Base-by-base conservation (phyloP, 1,140 invertebrate genomes). In the Oreohelix idahoensis region DNA sequence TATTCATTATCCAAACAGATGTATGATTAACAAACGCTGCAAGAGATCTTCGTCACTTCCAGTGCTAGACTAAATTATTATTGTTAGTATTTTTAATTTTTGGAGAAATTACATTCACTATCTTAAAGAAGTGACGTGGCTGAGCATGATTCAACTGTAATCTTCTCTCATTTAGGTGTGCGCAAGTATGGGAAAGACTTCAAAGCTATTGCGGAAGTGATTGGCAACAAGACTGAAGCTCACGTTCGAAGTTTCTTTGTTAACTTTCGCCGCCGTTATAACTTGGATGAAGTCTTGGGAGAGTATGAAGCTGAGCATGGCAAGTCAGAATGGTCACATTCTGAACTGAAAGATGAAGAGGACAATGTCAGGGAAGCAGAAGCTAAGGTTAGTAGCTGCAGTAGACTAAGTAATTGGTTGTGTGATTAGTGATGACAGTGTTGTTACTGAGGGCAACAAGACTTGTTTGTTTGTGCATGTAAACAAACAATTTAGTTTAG, bases 151-250 rank as follows among this genome's bases (percentile, higher is more conserved):
- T n/a, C n/a, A n/a, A n/a, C n/a, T 49, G 45, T 17, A 8, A 58
- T 58, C 10, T 58, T 2, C 2, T n/a, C 86, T 73, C 83, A 86
- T 86, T 1, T 85, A 95, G 94, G 94, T 81, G 95, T 99, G 51
- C 94, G 97, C 70, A 97, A 97, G 92, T 98, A 97, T 93, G 98
- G 98, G 87, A 98, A 97, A 93, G 96, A 99, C 92, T 99, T 98
- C 93, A 95, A 96, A 92, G 96, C 97, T 36, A 98, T 99, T 84
- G 97, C 98, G 26, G 97, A 99, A 92, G 95, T 98, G 10, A 95
- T 99, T 84, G 97, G 97, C 77, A 99, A 97, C 38, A 99, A 99
- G 93, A 98, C 96, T 4, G 97, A 98, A 92, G 95, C 95, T 51
- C 97, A 99, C 92, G 94, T 99, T 29, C 95, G 96, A 81, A 96